These are phyloP conservation scores for Pedetes capensis DNA, from an alignment of 2,113 vertebrate species.

Conservation along the genomic window DNA sequence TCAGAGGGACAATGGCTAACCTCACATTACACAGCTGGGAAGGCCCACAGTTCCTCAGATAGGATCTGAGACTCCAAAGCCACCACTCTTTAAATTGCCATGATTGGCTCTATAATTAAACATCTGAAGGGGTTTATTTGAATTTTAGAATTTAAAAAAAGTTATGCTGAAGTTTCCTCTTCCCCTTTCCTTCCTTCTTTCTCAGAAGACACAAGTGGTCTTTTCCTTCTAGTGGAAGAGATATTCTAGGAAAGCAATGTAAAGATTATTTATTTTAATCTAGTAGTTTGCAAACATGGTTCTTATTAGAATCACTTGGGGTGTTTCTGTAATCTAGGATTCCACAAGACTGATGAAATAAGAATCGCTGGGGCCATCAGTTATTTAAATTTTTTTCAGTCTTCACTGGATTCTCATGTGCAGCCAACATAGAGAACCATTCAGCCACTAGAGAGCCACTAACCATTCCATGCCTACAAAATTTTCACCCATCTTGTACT, in stretches of 20 bases:
- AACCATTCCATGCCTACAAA: background rate
- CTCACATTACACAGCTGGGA: background rate
- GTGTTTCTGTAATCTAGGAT: background rate
- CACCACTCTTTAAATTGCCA: background rate
- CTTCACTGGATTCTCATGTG: background rate
- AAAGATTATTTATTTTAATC: background rate
- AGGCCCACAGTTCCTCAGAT: background rate
- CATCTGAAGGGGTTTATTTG: background rate
- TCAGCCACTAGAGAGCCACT: background rate
- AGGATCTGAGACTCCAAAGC: background rate
- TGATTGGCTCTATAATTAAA: background rate
- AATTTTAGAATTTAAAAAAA: background rate
- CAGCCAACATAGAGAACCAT: background rate
- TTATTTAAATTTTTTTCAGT: background rate
- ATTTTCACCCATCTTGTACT: background rate
- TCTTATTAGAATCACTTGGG: background rate
- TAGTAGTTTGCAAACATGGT: background rate
- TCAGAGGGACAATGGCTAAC: background rate
- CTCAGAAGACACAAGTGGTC: background rate
- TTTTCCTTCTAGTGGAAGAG: background rate
- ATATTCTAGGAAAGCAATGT: background rate
- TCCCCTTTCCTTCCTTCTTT: fast-evolving
- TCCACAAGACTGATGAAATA: background rate
- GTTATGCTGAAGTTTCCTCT: background rate
- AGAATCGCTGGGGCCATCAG: background rate